A percentile compares a stretch with the other conserved stretches of the same genome.
These are phyloP conservation scores for Chymomyza fuscimana DNA, from an alignment of 2,888 invertebrate genomes.

Conservation along the genomic window DNA sequence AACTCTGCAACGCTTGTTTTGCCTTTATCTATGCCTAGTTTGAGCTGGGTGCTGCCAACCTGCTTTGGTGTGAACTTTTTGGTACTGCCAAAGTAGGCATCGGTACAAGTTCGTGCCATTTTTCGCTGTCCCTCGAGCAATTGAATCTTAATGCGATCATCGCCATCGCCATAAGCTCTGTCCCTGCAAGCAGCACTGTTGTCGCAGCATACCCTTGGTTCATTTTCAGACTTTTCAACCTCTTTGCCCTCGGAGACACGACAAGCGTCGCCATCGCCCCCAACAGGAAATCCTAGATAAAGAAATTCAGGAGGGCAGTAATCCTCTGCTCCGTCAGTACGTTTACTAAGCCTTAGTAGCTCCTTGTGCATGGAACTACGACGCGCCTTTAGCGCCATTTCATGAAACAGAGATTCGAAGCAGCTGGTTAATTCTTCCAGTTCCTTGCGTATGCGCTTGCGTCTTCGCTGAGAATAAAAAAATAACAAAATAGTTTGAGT, in stretches of 20 bases:
- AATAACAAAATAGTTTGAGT: no score
- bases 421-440: constrained; percentile 40
- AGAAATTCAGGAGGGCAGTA: constrained; percentile 18
- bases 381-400: constrained; percentile 39
- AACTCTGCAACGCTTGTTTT: constrained; percentile 28
- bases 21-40: constrained; percentile 3
- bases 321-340: background rate
- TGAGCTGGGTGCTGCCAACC: background rate
- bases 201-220: background rate
- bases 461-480: background rate
- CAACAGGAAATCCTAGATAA: background rate
- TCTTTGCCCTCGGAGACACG: background rate
- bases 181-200: no score
- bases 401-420: constrained; percentile 41
- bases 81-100: background rate
- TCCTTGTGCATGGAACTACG: constrained; percentile 36
- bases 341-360: background rate
- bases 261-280: background rate
- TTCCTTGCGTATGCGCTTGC: constrained; percentile 29
- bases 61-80: background rate
- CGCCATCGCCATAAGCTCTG: background rate
- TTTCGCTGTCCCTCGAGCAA: constrained; percentile 1
- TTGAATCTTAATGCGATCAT: background rate
- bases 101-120: background rate
- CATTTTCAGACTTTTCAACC: background rate